phyloP scores from a whole-genome alignment of 2,888 invertebrate genomes.

The Nephrotoma guestfalica region DNA sequence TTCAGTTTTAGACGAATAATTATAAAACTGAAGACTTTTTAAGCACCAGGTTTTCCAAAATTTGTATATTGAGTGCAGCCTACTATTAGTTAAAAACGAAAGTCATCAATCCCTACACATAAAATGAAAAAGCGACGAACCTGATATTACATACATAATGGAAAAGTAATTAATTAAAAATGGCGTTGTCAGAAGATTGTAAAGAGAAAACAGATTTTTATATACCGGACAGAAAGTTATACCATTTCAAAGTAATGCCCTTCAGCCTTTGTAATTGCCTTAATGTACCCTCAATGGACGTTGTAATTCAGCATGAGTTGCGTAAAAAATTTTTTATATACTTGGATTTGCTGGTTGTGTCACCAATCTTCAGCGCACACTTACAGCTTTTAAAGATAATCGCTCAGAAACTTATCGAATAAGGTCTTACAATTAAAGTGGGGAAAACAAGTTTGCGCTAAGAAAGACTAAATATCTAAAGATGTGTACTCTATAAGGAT shows the following conservation, averaged over 20 bases:
- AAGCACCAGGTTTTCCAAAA: no score
- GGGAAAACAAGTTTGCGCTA: no score
- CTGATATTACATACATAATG: no score
- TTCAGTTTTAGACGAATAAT: no score
- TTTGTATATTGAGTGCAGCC: no score
- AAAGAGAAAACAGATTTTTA: slow-evolving; percentile 15
- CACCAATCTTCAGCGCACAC: neutral
- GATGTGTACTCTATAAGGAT: no score
- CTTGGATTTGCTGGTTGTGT: slow-evolving; percentile 3
- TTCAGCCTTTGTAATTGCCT: slow-evolving; percentile 10
- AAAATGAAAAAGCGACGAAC: neutral
- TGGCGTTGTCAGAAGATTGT: slow-evolving; percentile 11
- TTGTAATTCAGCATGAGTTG: slow-evolving; percentile 13
- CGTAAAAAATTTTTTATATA: slow-evolving; percentile 8
- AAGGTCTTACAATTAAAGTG: no score
- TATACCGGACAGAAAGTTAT: slow-evolving; percentile 10
- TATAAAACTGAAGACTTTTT: no score
- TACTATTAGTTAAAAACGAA: no score
- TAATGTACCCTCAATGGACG: slow-evolving; percentile 15
- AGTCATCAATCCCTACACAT: no score
- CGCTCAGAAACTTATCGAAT: neutral
- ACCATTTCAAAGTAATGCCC: slow-evolving; percentile 10
- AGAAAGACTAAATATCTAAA: slow-evolving; percentile 3
- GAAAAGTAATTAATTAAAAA: no score
- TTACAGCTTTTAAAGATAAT: neutral